These are phyloP conservation scores for Otis tarda DNA, from an alignment of 2,113 vertebrate species.

Conservation along the genomic window DNA sequence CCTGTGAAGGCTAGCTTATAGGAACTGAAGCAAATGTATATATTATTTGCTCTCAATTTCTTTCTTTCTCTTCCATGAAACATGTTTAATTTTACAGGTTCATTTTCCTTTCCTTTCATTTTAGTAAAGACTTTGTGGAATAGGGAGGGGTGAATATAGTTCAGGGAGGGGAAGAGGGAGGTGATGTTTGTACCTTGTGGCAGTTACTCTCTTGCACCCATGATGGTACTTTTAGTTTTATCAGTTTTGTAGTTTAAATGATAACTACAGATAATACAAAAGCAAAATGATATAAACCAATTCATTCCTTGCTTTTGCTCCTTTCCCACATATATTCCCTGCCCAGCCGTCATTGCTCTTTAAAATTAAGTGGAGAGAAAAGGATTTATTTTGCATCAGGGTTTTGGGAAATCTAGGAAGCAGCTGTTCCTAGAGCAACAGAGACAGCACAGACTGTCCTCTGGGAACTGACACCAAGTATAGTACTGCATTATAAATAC, in stretches of 20 bases:
- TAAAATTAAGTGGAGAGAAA: constrained; percentile 46
- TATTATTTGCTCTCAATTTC: not conserved
- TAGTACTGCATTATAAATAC: constrained; percentile 50
- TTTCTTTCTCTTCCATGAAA: not conserved
- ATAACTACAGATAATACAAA: not conserved
- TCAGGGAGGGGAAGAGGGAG: accelerated
- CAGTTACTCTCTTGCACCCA: not conserved
- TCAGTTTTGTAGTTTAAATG: not conserved
- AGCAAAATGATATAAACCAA: not conserved
- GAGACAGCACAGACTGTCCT: not conserved
- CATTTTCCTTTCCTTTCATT: not conserved
- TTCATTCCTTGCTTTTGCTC: not conserved
- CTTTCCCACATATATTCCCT: not conserved
- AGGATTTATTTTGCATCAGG: constrained; percentile 51
- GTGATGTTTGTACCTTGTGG: not conserved
- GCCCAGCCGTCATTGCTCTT: not conserved
- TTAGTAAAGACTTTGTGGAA: not conserved
- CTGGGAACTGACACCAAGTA: constrained; percentile 36
- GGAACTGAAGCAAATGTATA: not conserved
- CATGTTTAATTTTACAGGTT: not conserved
- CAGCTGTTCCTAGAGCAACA: constrained; percentile 55
- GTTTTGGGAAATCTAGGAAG: constrained; percentile 59
- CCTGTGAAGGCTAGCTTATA: not conserved
- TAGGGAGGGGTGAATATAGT: not conserved
- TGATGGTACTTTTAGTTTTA: not conserved